Base-by-base conservation (phyloP, 2,888 invertebrate genomes). In the Apamea crenata region DNA sequence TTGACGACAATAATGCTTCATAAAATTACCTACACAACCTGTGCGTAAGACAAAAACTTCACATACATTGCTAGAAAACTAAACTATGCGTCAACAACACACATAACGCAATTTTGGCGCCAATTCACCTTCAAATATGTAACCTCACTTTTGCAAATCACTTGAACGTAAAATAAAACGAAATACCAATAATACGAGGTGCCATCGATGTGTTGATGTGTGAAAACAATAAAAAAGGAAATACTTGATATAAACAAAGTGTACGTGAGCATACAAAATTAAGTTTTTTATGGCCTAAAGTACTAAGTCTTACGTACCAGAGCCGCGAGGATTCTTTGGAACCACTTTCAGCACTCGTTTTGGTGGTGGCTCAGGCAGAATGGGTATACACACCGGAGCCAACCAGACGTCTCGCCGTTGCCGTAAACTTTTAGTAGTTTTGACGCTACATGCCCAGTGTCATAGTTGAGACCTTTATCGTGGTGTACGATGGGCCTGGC, bases 391-490 rank as follows among this genome's bases (percentile, higher is more conserved):
- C 87, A 84, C 82, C 78, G 88, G 86, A 90, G 87, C 86, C 89
- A 90, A 90, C 91, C 91, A 93, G 92, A 91, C 92, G 90, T 91
- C 93, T 93, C 91, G 91, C 84, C 92, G 89, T 86, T 91, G 88
- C 91, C 91, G 94, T 94, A 92, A 93, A 93, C 88, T 94, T 95
- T 95, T 94, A 95, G 94, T 95, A 94, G 96, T 95, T 95, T 96
- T 95, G 95, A 94, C 95, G 96, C 95, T 94, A 94, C 93, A 92
- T 91, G 93, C 91, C 92, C 91, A 93, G 96, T 95, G 96, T 96
- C 94, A 95, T 94, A 95, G 95, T 94, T 95, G 93, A 94, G 93
- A 93, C 94, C 94, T 94, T 94, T 94, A 93, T 93, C 93, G 94
- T 91, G 92, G 94, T 89, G 91, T 90, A 92, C 93, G 92, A 93